Percentiles rank a stretch among this genome's conserved stretches.
These are phyloP conservation scores for Acanthurus tractus DNA, from an alignment of 2,797 vertebrate genomes.

Conservation along the genomic window DNA sequence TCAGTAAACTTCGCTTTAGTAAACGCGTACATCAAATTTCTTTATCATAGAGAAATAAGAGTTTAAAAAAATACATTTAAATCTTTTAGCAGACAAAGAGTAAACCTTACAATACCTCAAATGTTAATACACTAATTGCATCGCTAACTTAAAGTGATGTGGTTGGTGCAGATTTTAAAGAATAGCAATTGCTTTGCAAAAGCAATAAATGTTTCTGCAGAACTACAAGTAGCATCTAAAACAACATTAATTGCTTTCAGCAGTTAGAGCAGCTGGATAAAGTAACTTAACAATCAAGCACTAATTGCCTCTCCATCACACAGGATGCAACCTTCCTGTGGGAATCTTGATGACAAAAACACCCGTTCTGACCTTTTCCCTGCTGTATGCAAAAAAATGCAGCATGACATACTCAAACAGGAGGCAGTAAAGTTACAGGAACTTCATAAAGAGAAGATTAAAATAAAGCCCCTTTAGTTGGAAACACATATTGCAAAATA, in stretches of 20 bases:
- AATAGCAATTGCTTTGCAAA: not conserved
- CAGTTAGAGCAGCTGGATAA: conserved; percentile 15
- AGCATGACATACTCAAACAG: not conserved
- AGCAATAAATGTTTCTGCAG: not conserved
- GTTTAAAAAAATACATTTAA: not conserved
- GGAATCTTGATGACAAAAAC: conserved; percentile 27
- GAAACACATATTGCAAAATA: not conserved
- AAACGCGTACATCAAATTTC: conserved; percentile 16
- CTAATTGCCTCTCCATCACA: conserved; percentile 31
- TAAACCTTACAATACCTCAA: not conserved
- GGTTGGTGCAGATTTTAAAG: not conserved
- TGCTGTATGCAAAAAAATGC: not conserved
- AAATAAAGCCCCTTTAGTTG: not conserved
- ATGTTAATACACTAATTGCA: not conserved
- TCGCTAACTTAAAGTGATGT: not conserved
- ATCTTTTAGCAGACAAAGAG: not conserved
- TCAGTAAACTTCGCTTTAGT: conserved; percentile 36
- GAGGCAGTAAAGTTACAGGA: not conserved
- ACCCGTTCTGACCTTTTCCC: conserved; percentile 19
- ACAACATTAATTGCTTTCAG: conserved; percentile 15
- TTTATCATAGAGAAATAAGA: not conserved
- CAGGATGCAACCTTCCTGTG: conserved; percentile 39
- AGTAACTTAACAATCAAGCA: conserved; percentile 20
- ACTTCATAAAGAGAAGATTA: not conserved
- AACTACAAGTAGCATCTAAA: conserved; percentile 3